Percentiles rank a stretch among this genome's conserved stretches.
phyloP scores from a whole-genome alignment of 2,797 vertebrate species.

The Vespertilio murinus region DNA sequence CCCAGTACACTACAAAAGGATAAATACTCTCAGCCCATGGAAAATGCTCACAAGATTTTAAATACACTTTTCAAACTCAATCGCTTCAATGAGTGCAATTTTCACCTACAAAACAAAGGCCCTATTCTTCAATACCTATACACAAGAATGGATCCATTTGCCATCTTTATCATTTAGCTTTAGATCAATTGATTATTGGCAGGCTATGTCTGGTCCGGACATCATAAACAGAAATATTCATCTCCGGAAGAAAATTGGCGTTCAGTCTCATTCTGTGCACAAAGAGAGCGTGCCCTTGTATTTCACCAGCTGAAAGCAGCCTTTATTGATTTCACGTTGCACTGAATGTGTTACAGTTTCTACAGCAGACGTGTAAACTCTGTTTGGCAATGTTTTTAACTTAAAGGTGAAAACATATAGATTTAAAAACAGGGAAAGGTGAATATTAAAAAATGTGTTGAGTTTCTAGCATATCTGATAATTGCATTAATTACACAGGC shows the following conservation, averaged over 20 bases:
- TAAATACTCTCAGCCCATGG: conserved; percentile 47
- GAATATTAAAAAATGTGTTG: background rate
- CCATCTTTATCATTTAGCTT: conserved; percentile 47
- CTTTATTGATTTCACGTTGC: conserved; percentile 57
- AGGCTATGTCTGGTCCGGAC: conserved; percentile 44
- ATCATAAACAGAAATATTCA: conserved; percentile 66
- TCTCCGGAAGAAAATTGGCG: conserved; percentile 42
- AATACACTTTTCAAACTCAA: conserved; percentile 37
- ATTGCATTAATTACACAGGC: background rate
- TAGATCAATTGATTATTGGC: conserved; percentile 50
- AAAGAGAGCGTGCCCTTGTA: conserved; percentile 57
- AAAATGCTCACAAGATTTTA: conserved; percentile 35
- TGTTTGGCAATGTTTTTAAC: conserved; percentile 36
- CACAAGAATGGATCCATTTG: background rate
- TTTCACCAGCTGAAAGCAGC: conserved; percentile 57
- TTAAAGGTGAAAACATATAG: conserved; percentile 21
- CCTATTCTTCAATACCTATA: background rate
- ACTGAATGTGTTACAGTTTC: conserved; percentile 56
- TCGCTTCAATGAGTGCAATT: conserved; percentile 53
- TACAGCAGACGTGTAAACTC: conserved; percentile 28
- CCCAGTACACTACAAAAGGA: background rate
- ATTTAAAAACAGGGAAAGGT: background rate
- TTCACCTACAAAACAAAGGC: conserved; percentile 39
- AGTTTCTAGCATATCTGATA: background rate
- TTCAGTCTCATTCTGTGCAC: conserved; percentile 34